These are phyloP conservation scores for Leiothrix lutea DNA, from an alignment of 2,113 vertebrate genomes.

Conservation along the genomic window DNA sequence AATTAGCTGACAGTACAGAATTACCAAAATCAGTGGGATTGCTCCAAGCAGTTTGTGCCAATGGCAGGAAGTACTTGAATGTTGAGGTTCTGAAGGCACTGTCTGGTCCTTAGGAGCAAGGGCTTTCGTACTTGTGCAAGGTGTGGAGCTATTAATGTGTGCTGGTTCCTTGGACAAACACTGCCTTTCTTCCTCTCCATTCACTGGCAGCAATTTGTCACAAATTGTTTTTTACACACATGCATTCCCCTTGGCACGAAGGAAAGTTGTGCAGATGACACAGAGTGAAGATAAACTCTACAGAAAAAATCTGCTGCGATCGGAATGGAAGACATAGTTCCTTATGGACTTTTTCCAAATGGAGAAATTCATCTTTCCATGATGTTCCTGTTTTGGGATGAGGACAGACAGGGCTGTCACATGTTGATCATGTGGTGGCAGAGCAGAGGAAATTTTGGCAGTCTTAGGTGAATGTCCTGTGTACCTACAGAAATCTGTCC, in stretches of 20 bases:
- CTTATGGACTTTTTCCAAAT: not conserved
- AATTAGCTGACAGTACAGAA: not conserved
- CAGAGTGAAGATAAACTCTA: not conserved
- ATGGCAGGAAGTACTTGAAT: not conserved
- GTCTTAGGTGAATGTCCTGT: not conserved
- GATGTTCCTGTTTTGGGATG: not conserved
- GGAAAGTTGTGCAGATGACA: not conserved
- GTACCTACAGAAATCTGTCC: not conserved
- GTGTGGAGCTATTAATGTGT: not conserved
- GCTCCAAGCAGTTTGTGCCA: not conserved
- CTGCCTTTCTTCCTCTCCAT: not conserved
- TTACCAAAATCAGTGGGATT: not conserved
- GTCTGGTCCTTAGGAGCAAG: not conserved
- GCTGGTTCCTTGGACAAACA: not conserved
- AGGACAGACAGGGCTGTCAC: not conserved
- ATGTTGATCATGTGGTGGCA: not conserved
- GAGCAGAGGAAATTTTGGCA: not conserved
- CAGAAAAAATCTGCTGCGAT: not conserved
- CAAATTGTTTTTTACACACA: not conserved
- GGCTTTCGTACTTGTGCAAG: not conserved
- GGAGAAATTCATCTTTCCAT: not conserved
- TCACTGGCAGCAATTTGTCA: not conserved
- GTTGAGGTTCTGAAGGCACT: not conserved
- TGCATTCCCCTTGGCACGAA: not conserved
- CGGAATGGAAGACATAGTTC: not conserved